A percentile compares a stretch with the other conserved stretches of the same genome.
Evolutionary conservation across 2,888 invertebrate genomes (phyloP).

Genomic region (Drosophila fungiperda): DNA sequence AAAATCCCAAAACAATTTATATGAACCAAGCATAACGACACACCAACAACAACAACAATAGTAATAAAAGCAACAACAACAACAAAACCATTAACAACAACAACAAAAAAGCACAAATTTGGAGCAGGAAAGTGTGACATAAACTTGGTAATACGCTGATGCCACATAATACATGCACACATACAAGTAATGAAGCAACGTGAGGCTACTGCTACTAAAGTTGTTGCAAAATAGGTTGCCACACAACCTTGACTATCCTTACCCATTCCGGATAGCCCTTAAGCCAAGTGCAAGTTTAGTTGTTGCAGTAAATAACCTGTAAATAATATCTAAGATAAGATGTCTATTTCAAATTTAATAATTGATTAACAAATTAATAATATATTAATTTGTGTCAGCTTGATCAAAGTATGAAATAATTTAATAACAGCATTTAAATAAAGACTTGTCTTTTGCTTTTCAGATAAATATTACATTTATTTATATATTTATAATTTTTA

Average conservation of each 20-base stretch:
- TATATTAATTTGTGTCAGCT: not conserved
- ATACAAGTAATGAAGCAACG: constrained; percentile 58
- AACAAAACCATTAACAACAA: constrained; percentile 22
- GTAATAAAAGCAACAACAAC: constrained; percentile 14
- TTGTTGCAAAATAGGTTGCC: constrained; percentile 34
- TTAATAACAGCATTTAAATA: not conserved
- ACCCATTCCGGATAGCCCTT: not conserved
- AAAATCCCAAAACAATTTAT: constrained; percentile 80
- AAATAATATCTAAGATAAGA: not conserved
- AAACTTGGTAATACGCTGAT: constrained; percentile 61
- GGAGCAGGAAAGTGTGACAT: constrained; percentile 56
- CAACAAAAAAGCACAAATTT: constrained; percentile 31
- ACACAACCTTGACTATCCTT: not conserved
- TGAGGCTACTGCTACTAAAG: constrained; percentile 26
- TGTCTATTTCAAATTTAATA: not conserved
- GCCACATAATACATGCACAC: constrained; percentile 21
- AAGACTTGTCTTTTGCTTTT: not conserved
- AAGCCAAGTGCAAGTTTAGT: constrained; percentile 32
- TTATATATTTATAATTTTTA: not conserved
- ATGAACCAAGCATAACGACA: constrained; percentile 64
- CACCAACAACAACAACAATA: constrained; percentile 33
- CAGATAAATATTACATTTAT: not conserved
- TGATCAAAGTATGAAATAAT: not conserved
- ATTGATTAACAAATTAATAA: not conserved
- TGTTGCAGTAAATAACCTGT: not conserved